Percentiles rank a stretch among this genome's conserved stretches.
Evolutionary conservation across 2,888 invertebrate genomes (phyloP).

Genomic region (Drosophila pseudotalamancana): DNA sequence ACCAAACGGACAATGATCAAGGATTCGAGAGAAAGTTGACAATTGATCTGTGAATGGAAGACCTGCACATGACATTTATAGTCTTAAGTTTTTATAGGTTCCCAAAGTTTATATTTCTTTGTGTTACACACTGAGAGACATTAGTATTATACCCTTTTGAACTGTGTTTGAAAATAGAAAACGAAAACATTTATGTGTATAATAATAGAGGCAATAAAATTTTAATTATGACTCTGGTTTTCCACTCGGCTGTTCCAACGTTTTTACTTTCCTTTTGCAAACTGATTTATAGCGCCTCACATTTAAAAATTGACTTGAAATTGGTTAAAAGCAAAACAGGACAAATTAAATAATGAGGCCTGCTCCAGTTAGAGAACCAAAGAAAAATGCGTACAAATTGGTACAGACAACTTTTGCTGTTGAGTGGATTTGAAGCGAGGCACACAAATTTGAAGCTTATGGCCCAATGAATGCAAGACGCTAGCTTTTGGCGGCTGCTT

Average conservation of each 20-base stretch:
- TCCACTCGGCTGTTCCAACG: conserved; percentile 17
- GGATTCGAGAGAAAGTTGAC: too few relatives aligned
- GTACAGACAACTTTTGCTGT: conserved; percentile 56
- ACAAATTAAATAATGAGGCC: conserved; percentile 66
- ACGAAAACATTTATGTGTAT: conserved; percentile 60
- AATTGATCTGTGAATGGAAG: too few relatives aligned
- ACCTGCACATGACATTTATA: too few relatives aligned
- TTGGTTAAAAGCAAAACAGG: not conserved
- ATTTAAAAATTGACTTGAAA: conserved; percentile 66
- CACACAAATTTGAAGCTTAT: conserved; percentile 74
- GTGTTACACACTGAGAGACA: not conserved
- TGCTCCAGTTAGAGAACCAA: conserved; percentile 14
- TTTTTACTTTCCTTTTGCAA: conserved; percentile 15
- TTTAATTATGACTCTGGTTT: conserved; percentile 61
- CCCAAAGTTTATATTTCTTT: not conserved
- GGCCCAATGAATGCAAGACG: conserved; percentile 76
- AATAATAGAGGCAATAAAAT: conserved; percentile 66
- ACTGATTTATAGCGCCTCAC: conserved; percentile 54
- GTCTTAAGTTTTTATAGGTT: not conserved
- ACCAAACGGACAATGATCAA: too few relatives aligned
- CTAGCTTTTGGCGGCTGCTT: conserved; percentile 41
- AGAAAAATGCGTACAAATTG: conserved; percentile 63
- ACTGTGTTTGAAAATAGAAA: conserved; percentile 4
- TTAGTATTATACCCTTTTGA: not conserved
- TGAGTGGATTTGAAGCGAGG: conserved; percentile 54